Evolutionary conservation across 2,113 vertebrate genomes (phyloP), one percentile per base, ranked within the genome.

Genomic region (Eidolon helvum): DNA sequence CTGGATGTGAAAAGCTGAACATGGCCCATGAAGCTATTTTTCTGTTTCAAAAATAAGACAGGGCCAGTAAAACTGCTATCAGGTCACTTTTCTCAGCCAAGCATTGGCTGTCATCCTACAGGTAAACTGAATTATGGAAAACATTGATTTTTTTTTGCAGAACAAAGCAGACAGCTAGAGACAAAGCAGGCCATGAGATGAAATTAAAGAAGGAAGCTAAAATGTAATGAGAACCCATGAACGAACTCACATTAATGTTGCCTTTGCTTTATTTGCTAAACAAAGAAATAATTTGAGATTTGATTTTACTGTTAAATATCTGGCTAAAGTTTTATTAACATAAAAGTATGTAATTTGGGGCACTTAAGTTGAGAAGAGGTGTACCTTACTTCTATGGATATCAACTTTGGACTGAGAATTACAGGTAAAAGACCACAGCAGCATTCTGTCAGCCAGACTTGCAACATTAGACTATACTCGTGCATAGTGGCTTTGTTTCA

Each of bases 21-120:
- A 24, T 68, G 63, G 79, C 74, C 38, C 82, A 97, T 50, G 22
- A 45, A 89, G 50, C 57, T 91, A 82, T 83, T 96, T 97, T 95
- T 95, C 80, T 92, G 71, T 86, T 96, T 98, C 93, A 91, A 86
- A 91, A 94, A 92, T 93, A 96, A 97, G 95, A 83, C 72, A 94
- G 91, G 71, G 40, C 74, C 16, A 87, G 21, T 86, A 96, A 87
- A 55, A 18, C 61, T 71, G 68, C 35, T 71, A 84, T 75, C 43
- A 35, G 35, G 3, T 11, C 2, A 50, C 33, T 80, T 88, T 96
- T 96, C 84, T 90, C 2, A 26, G 50, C 87, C 94, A 96, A 93
- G 21, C 75, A 75, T 57, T 86, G 74, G 97, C 80, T 77, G 12
- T 35, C 40, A 61, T 75, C 43, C 21, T 63, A 80, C 66, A 95